Evolutionary conservation across 2,113 vertebrate genomes (phyloP), one percentile per base, ranked within the genome.

Genomic region (Shinisaurus crocodilurus): DNA sequence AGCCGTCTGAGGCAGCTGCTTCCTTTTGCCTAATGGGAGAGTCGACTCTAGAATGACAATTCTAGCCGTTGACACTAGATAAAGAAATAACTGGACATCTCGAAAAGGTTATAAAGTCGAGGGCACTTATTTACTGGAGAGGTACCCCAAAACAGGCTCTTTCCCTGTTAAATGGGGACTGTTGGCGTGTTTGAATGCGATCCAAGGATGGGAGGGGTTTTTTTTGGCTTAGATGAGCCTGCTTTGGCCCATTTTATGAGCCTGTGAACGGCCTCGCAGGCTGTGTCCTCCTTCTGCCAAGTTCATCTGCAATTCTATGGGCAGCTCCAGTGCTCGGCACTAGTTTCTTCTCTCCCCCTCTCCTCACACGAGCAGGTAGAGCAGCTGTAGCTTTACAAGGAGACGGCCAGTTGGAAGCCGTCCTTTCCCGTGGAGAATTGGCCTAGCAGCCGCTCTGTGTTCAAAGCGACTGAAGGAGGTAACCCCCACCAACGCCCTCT

Each of bases 371-470:
- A 85, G 88, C 89, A 92, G 89, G 85, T 84, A 89, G 81, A 92
- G 65, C 92, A 91, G 92, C 91, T 93, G 91, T 82, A 82, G 88
- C 90, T 90, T 85, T 80, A 85, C 48, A 20, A 48, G 40, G 40
- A 89, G 88, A 83, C 69, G 70, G 82, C n/a, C 89, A 75, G 82
- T 45, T 63, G 85, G 70, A 94, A 82, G 75, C 90, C 82, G 54
- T 72, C 0, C 0, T 90, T 67, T 82, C 50, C 63, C 72, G 40
- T 0, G 2, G 84, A 88, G 83, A 81, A 81, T 83, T 50, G 67
- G 84, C 87, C 50, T 16, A 88, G 90, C 83, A 80, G 82, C 90
- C 43, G 82, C 60, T 63, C 74, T 32, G 27, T 67, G 81, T 85
- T 91, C 65, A 92, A 88, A 94, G 90, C 85, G 43, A 90, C 43